Conservation (phyloP, 2,113 vertebrate species). For the Todiramphus chloris region DNA sequence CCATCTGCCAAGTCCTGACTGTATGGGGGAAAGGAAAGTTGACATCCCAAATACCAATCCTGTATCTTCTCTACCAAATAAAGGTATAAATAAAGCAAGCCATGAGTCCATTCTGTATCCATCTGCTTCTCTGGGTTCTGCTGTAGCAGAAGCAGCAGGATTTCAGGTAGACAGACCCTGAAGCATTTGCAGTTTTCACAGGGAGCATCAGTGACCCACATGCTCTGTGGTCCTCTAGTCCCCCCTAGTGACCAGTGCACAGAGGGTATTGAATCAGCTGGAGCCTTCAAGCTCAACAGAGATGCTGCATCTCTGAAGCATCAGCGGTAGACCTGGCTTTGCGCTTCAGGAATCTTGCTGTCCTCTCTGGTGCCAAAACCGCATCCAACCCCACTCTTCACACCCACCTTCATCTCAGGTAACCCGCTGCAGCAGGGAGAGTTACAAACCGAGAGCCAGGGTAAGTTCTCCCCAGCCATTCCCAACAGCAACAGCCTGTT, state of each 20-base stretch:
- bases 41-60: not conserved
- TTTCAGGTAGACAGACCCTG: not conserved
- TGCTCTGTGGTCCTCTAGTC: not conserved
- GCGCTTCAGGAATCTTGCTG: not conserved
- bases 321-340: not conserved
- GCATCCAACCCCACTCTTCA: not conserved
- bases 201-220: not conserved
- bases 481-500: rapidly evolving
- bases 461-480: not conserved
- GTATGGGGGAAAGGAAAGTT: not conserved
- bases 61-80: not conserved
- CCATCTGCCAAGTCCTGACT: not conserved
- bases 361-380: not conserved
- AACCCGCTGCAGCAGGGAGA: not conserved
- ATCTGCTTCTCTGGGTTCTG: not conserved
- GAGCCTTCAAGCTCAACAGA: not conserved
- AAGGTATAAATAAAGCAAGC: not conserved
- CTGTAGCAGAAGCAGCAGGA: not conserved
- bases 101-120: no score
- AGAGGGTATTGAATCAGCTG: not conserved
- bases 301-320: not conserved
- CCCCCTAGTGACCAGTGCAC: constrained; percentile 22
- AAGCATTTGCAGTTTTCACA: not conserved
- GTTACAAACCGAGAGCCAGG: rapidly evolving
- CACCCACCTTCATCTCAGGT: rapidly evolving